Conservation (phyloP, 2,797 vertebrate species). For the Intellagama lesueurii region DNA sequence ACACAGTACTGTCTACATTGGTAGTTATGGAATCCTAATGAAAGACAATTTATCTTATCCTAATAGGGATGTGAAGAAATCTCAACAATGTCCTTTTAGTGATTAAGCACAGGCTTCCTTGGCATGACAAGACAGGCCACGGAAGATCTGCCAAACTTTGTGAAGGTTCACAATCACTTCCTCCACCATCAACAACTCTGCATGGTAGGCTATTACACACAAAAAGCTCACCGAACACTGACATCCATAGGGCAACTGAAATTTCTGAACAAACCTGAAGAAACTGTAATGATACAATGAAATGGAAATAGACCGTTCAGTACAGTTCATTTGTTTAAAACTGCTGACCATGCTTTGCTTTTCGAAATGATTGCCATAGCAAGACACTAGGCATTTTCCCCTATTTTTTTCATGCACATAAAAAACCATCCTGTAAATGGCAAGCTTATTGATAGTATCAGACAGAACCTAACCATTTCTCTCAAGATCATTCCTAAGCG, state of each 20-base stretch:
- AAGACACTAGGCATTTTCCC: neutral
- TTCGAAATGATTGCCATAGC: too few species aligned
- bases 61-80: neutral
- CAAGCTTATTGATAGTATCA: neutral
- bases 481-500: neutral
- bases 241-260: neutral
- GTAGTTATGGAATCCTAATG: too few species aligned
- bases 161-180: too few species aligned
- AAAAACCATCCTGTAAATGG: neutral
- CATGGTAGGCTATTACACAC: neutral
- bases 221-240: neutral
- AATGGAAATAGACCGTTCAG: neutral
- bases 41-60: neutral
- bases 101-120: too few species aligned
- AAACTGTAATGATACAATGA: neutral
- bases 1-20: neutral
- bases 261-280: too few species aligned
- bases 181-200: too few species aligned
- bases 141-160: too few species aligned
- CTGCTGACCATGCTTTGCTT: neutral
- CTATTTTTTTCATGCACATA: neutral
- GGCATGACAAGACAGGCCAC: too few species aligned
- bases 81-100: too few species aligned
- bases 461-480: neutral
- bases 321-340: neutral